Evolutionary conservation across 2,113 vertebrate genomes (phyloP).

Genomic region (Silurus meridionalis): DNA sequence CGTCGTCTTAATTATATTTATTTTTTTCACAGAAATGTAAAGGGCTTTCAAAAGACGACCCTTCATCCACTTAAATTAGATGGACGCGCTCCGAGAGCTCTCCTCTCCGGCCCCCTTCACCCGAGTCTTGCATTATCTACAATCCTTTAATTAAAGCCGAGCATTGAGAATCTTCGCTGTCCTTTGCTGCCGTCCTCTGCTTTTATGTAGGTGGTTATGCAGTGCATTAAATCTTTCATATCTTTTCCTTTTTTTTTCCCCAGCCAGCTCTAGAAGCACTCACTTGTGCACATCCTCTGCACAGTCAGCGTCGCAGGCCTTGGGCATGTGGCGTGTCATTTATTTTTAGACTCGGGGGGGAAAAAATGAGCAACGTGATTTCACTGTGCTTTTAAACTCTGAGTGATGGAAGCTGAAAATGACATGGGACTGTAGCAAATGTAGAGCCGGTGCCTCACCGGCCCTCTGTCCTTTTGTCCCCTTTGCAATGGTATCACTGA

Average conservation of each 20-base stretch:
- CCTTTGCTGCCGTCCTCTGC: constrained; percentile 17
- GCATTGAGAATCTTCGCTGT: constrained; percentile 9
- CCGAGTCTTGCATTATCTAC: constrained; percentile 26
- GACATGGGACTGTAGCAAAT: neutral
- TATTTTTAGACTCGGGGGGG: constrained; percentile 24
- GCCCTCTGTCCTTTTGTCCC: neutral
- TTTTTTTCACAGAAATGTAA: neutral
- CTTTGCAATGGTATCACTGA: no score
- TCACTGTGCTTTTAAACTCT: constrained; percentile 12
- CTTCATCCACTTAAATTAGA: constrained; percentile 39
- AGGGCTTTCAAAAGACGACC: constrained; percentile 20
- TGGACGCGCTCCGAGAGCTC: constrained; percentile 11
- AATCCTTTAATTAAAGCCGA: constrained; percentile 32
- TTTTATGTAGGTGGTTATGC: constrained; percentile 26
- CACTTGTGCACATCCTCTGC: constrained; percentile 9
- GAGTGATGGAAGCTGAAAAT: constrained; percentile 15
- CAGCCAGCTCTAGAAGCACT: neutral
- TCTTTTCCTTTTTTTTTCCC: neutral
- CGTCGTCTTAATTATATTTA: neutral
- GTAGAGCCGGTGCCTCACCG: no score
- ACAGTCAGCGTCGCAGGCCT: constrained; percentile 20
- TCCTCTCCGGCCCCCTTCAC: neutral
- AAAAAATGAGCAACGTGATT: constrained; percentile 26
- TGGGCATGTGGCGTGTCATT: constrained; percentile 24
- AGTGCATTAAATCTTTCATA: neutral